Percentiles rank a stretch among this genome's conserved stretches.
These are phyloP conservation scores for Homarus americanus DNA, from an alignment of 1,140 invertebrate species.

Conservation along the genomic window DNA sequence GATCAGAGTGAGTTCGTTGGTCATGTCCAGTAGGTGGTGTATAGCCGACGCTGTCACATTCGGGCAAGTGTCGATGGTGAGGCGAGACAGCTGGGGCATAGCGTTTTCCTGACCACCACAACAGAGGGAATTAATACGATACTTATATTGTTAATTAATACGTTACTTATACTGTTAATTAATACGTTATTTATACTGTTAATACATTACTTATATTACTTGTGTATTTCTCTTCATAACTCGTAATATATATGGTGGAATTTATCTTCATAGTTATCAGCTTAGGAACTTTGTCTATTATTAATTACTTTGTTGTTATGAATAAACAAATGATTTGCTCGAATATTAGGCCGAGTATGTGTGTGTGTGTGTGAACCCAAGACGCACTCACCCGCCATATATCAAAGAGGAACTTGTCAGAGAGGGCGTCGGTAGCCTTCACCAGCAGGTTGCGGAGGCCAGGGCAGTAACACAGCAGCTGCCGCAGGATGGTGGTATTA, in stretches of 20 bases:
- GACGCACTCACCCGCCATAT: conserved; percentile 76
- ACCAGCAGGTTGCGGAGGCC: conserved; percentile 77
- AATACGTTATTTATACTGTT: too few relatives aligned
- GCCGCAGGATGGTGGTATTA: conserved; percentile 75
- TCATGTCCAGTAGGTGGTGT: conserved; percentile 50
- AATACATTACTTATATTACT: too few relatives aligned
- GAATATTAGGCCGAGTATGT: background rate
- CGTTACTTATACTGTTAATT: too few relatives aligned
- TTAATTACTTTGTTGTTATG: too few relatives aligned
- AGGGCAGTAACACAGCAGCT: conserved; percentile 75
- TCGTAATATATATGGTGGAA: too few relatives aligned
- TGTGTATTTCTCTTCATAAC: too few relatives aligned
- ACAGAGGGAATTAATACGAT: background rate
- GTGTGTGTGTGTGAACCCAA: too few relatives aligned
- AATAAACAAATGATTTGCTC: too few relatives aligned
- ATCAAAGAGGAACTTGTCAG: conserved; percentile 75
- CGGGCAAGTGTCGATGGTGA: conserved; percentile 49
- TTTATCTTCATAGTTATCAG: too few relatives aligned
- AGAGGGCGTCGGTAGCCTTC: conserved; percentile 76
- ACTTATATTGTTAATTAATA: too few relatives aligned
- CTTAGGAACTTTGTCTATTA: too few relatives aligned
- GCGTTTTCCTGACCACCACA: conserved; percentile 32
- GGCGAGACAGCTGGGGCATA: conserved; percentile 40
- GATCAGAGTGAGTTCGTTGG: conserved; percentile 44
- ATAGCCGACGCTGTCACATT: conserved; percentile 43